Base-by-base conservation (phyloP, 2,797 vertebrate genomes). In the Philypnodon macrostomus region DNA sequence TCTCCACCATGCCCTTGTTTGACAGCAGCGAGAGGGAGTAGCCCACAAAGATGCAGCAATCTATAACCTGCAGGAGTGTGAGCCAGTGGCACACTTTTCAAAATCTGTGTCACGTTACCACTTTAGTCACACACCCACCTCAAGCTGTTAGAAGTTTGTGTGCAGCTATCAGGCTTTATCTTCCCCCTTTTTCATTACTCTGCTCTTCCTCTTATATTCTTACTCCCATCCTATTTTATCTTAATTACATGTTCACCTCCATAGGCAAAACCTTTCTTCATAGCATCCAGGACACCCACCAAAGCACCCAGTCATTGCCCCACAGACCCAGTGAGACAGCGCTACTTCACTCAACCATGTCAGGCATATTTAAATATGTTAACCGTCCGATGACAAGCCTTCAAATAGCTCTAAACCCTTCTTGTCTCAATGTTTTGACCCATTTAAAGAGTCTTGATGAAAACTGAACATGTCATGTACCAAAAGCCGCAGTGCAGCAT, bases 401-500 rank as follows among this genome's bases (percentile, higher is more conserved):
- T 4, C n/a, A 23, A 6, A 32, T 5, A 11, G 11, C 15, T 30
- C 15, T 18, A 44, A 19, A 3, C 41, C 15, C 16, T 9, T 29
- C 27, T 18, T 11, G 12, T 44, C 26, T 30, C 26, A 44, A 18
- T 44, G 11, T 44, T 44, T 44, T 46, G 49, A 41, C 21, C 33
- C 51, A 53, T 77, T 63, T 57, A 45, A n/a, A 69, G 34, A 44
- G 21, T 13, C 4, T 32, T 46, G 52, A 68, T 61, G 55, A 70
- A 48, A 63, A 66, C 52, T 72, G 73, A 72, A 80, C 71, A 60
- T 68, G 70, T 71, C 72, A 68, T 23, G 24, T 47, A 67, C 59
- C 56, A 64, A 84, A 76, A 79, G 53, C 85, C 75, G 84, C 85
- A 87, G 78, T 87, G 84, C 84, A 87, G 81, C 69, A 83, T 68